phyloP scores from a whole-genome alignment of 2,113 vertebrate genomes.

The Anarhynchus alexandrinus region DNA sequence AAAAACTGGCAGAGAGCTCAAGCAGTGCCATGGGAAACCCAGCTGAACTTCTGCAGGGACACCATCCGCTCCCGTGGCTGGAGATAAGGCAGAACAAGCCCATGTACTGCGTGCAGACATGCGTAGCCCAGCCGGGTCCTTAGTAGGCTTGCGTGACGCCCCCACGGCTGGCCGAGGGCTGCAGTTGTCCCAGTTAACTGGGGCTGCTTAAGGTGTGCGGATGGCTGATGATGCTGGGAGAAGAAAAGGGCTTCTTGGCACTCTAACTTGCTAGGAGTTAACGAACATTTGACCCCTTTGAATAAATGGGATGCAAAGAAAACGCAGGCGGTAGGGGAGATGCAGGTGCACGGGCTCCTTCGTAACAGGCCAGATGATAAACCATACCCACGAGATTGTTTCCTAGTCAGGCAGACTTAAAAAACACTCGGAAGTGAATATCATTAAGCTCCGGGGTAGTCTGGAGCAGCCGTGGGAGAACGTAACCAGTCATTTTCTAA shows the following conservation, averaged over 20 bases:
- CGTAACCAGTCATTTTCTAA: conserved; percentile 18
- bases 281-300: background rate
- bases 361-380: background rate
- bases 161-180: background rate
- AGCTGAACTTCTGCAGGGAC: background rate
- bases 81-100: background rate
- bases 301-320: background rate
- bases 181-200: background rate
- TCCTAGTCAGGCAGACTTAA: background rate
- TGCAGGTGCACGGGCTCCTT: background rate
- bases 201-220: background rate
- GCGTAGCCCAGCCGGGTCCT: background rate
- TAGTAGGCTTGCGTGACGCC: background rate
- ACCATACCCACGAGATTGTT: background rate
- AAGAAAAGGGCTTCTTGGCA: background rate
- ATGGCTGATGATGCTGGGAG: background rate
- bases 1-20: background rate
- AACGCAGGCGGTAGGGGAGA: background rate
- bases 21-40: background rate
- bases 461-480: conserved; percentile 47
- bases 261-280: background rate
- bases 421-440: background rate
- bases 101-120: fast-evolving
- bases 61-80: background rate
- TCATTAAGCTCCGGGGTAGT: conserved; percentile 4